phyloP scores from a whole-genome alignment of 2,888 invertebrate genomes.

The Coelogynopora nodosa region DNA sequence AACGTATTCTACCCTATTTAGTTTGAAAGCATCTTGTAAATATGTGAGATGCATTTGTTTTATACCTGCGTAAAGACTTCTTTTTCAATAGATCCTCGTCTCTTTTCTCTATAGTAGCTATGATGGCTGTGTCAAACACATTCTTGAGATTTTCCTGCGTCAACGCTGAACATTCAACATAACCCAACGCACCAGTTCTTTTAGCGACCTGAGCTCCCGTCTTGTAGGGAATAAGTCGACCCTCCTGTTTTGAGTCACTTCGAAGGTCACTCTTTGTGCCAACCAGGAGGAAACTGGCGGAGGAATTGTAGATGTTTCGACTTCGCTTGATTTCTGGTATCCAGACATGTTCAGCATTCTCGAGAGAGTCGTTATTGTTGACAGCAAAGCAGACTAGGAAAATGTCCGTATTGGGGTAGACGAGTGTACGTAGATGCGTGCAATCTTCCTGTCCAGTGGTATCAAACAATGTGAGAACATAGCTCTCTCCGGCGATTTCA shows the following conservation, averaged over 20 bases:
- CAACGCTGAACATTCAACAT: constrained; percentile 85
- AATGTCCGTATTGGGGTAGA: constrained; percentile 86
- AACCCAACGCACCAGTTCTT: constrained; percentile 73
- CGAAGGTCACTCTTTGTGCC: constrained; percentile 68
- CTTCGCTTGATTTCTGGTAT: constrained; percentile 69
- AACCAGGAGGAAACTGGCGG: constrained; percentile 66
- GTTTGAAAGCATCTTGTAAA: too few species aligned
- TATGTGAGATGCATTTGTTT: too few species aligned
- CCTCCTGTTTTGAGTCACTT: constrained; percentile 60
- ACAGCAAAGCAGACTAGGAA: constrained; percentile 87
- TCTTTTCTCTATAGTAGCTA: too few species aligned
- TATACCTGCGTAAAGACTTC: too few species aligned
- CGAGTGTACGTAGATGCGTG: constrained; percentile 79
- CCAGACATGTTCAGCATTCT: constrained; percentile 80
- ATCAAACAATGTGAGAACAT: not conserved
- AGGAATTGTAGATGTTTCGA: not conserved
- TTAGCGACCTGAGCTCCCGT: constrained; percentile 70
- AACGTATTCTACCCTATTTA: too few species aligned
- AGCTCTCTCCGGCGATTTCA: not conserved
- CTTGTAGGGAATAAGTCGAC: constrained; percentile 58
- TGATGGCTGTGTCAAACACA: constrained; percentile 86
- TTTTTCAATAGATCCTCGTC: too few species aligned
- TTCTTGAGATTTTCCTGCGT: constrained; percentile 83
- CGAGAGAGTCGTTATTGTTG: constrained; percentile 78
- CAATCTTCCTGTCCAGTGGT: constrained; percentile 72